Evolutionary conservation across 2,797 vertebrate genomes (phyloP).

Genomic region (Stomatorhinus walkeri): DNA sequence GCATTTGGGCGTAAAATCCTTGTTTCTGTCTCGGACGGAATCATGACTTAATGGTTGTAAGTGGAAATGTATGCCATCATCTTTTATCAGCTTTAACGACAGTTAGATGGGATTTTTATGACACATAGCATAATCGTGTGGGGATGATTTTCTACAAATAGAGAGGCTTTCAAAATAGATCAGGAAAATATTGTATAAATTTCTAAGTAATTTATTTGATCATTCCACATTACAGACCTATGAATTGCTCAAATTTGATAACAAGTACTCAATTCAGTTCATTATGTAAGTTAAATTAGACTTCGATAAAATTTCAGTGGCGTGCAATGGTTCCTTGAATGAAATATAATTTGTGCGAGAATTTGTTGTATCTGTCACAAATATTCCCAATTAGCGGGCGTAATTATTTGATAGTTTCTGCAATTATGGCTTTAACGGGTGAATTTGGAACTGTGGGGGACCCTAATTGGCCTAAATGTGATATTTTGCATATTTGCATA

Average conservation of each 20-base stretch:
- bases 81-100: conserved; percentile 60
- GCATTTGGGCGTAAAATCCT: conserved; percentile 19
- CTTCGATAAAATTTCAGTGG: conserved; percentile 87
- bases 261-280: conserved; percentile 97
- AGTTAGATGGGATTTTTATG: conserved; percentile 56
- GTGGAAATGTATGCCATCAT: conserved; percentile 59
- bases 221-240: conserved; percentile 91
- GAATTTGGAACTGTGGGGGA: conserved; percentile 96
- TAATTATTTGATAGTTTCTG: conserved; percentile 99
- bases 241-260: conserved; percentile 98
- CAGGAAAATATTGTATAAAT: conserved; percentile 86
- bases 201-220: conserved; percentile 93
- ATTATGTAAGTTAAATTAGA: conserved; percentile 98
- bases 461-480: conserved; percentile 99
- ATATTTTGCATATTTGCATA: conserved; percentile 99
- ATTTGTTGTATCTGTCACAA: conserved; percentile 99
- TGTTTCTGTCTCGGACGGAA: conserved; percentile 34
- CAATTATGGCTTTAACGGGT: conserved; percentile 97
- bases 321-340: conserved; percentile 85
- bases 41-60: conserved; percentile 49
- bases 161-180: conserved; percentile 69
- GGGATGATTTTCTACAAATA: conserved; percentile 70
- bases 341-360: conserved; percentile 99
- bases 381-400: conserved; percentile 98
- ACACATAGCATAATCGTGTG: conserved; percentile 61